Conservation (phyloP, 2,797 vertebrate species). For the Danionella dracula region DNA sequence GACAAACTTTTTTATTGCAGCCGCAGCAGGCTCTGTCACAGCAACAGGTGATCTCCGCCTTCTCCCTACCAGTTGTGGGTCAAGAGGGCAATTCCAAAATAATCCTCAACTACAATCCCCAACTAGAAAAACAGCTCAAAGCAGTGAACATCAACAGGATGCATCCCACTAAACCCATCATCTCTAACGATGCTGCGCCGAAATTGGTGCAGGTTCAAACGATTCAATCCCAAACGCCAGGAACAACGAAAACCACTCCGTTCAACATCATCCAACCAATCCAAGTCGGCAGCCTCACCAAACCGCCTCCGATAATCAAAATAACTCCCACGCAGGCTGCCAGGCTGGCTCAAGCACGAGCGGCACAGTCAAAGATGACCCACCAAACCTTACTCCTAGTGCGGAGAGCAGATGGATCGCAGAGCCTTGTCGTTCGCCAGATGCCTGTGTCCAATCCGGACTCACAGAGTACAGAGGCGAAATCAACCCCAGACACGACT, state of each 20-base stretch:
- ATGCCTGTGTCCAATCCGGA: slow-evolving; percentile 10
- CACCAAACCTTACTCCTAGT: slow-evolving; percentile 39
- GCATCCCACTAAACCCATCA: slow-evolving; percentile 1
- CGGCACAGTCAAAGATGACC: slow-evolving; percentile 31
- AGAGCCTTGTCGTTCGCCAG: slow-evolving; percentile 35
- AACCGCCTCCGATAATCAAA: slow-evolving; percentile 38
- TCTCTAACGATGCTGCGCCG: background rate
- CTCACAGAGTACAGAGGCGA: background rate
- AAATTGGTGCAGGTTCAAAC: slow-evolving; percentile 10
- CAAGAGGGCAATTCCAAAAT: slow-evolving; percentile 97
- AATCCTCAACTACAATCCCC: slow-evolving; percentile 91
- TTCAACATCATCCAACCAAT: slow-evolving; percentile 28
- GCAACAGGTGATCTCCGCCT: slow-evolving; percentile 79
- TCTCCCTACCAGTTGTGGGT: slow-evolving; percentile 94
- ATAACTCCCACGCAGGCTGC: slow-evolving; percentile 30
- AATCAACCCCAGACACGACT: slow-evolving; percentile 11
- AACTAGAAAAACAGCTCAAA: slow-evolving; percentile 66
- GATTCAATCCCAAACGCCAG: slow-evolving; percentile 15
- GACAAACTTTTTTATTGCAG: slow-evolving; percentile 43
- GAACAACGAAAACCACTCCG: slow-evolving; percentile 19
- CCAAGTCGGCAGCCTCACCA: slow-evolving; percentile 14
- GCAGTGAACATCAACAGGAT: slow-evolving; percentile 17
- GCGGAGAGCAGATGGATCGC: slow-evolving; percentile 29
- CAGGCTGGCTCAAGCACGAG: slow-evolving; percentile 28
- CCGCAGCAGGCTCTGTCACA: slow-evolving; percentile 74